Evolutionary conservation across 2,888 invertebrate species (phyloP).

Genomic region (Dilophus febrilis): DNA sequence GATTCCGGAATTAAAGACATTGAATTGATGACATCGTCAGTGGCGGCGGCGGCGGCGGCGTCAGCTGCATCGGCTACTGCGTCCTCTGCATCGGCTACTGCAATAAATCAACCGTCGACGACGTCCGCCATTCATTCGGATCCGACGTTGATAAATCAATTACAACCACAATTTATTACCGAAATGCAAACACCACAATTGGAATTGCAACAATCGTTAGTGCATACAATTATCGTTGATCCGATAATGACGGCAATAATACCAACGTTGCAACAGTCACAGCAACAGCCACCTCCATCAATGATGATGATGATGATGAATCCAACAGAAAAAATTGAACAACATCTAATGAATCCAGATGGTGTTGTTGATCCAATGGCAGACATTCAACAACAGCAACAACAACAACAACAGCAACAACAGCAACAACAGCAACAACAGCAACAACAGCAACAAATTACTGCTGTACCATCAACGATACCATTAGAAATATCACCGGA

Average conservation of each 20-base stretch:
- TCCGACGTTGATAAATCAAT: too few species aligned
- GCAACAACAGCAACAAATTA: conserved; percentile 19
- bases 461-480: conserved; percentile 2
- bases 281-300: too few species aligned
- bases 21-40: conserved; percentile 20
- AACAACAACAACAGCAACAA: conserved; percentile 7
- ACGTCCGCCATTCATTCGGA: conserved; percentile 21
- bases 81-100: conserved; percentile 39
- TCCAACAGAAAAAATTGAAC: too few species aligned
- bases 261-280: not conserved
- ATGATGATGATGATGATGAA: too few species aligned
- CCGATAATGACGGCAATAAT: not conserved
- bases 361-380: not conserved
- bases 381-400: conserved; percentile 8
- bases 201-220: conserved; percentile 29
- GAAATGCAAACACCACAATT: conserved; percentile 5
- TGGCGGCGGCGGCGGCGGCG: conserved; percentile 34
- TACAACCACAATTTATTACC: conserved; percentile 24
- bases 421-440: conserved; percentile 19
- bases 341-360: too few species aligned
- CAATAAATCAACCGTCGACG: conserved; percentile 32
- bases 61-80: conserved; percentile 34
- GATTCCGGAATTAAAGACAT: too few species aligned
- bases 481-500: conserved; percentile 6
- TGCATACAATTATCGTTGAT: conserved; percentile 17